Base-by-base conservation (phyloP, 2,797 vertebrate genomes). In the Takifugu rubripes region DNA sequence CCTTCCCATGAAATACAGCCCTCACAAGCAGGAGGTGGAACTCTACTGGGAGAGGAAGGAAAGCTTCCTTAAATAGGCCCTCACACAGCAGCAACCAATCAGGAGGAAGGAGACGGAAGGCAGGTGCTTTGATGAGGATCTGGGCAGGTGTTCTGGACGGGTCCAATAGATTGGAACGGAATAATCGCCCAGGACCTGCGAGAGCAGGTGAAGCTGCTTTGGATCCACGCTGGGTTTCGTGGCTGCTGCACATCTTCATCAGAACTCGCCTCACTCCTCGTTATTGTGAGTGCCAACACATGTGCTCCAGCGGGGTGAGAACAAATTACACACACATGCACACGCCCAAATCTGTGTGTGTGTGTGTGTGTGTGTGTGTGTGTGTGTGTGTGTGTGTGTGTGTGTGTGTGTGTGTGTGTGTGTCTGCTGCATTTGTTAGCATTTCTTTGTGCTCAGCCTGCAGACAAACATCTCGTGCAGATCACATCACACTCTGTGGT, bases 381-480 rank as follows among this genome's bases (percentile, higher is more conserved):
- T 45, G 31, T 10, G 15, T 52, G 10, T 49, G 36, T 64, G 29
- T 55, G 17, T 43, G 25, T 42, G 36, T 40, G 25, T 17, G 33
- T 48, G 12, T 44, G 33, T 53, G 46, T 54, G 36, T 17, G 21
- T 46, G 25, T 57, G 25, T 29, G 45, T 56, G 17, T 59, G 60
- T 49, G 31, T 52, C n/a, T 49, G 43, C 63, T 66, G 70, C 71
- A 66, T 79, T 82, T 83, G 78, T 82, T 82, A 82, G 74, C 66
- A 78, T 82, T 78, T 83, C 77, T 85, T 84, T 84, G 80, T 80
- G 65, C 78, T 81, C 68, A 66, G 79, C 64, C 71, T 75, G 61
- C 77, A 83, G 80, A 83, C 81, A 86, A 84, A 85, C 82, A 81
- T 75, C 71, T 81, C 63, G 42, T 69, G 70, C 66, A 79, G 75